Percentiles rank a stretch among this genome's conserved stretches.
These are phyloP conservation scores for Drosophila borealis DNA, from an alignment of 2,888 invertebrate species.

Conservation along the genomic window DNA sequence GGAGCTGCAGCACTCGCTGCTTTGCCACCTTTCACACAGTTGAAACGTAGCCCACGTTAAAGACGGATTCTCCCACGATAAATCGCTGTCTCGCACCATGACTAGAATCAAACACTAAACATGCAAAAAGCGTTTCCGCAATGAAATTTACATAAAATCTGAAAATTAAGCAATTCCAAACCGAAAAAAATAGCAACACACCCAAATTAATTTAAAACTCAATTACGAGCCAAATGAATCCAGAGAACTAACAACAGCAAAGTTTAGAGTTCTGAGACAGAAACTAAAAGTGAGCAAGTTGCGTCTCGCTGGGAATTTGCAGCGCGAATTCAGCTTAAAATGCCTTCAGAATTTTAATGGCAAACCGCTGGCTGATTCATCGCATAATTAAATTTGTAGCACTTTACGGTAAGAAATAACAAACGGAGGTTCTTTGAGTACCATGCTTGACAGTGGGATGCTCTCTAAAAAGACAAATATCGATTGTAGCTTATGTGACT, in stretches of 20 bases:
- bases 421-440: neutral
- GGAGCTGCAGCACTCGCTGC: conserved; percentile 1
- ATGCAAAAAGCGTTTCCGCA: conserved; percentile 69
- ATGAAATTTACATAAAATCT: conserved; percentile 68
- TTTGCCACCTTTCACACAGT: conserved; percentile 40
- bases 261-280: conserved; percentile 1
- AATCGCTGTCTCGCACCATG: conserved; percentile 38
- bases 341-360: conserved; percentile 45
- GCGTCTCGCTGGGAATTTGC: conserved; percentile 34
- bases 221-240: conserved; percentile 32
- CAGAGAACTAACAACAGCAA: conserved; percentile 7
- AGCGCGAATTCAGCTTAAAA: conserved; percentile 16
- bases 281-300: conserved; percentile 38
- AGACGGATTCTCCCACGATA: conserved; percentile 61
- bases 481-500: neutral
- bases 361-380: conserved; percentile 39
- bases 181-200: conserved; percentile 19
- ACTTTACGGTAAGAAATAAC: conserved; percentile 6
- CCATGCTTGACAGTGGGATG: neutral
- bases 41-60: conserved; percentile 29
- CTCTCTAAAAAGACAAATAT: conserved; percentile 3
- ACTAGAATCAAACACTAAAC: conserved; percentile 54
- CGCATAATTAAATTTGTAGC: conserved; percentile 31
- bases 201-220: conserved; percentile 25
- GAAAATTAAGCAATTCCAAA: conserved; percentile 30